Evolutionary conservation across 37 sponge, comb jelly and placozoan genomes (phyloP), one percentile per base, ranked within the genome.

Genomic region (Lycopodina hypogea): DNA sequence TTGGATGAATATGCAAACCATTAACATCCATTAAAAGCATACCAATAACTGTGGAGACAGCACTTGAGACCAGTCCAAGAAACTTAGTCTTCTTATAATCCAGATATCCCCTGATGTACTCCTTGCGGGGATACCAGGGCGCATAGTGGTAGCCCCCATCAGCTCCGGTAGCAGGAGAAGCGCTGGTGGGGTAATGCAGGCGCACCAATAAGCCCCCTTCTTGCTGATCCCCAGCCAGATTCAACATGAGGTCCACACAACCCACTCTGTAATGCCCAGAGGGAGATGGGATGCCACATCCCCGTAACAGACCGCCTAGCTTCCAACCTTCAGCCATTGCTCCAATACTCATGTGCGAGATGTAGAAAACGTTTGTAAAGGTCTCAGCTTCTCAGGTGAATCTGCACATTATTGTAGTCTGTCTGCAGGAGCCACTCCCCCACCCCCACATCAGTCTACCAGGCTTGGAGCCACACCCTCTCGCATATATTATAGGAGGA

Each of bases 161-260:
- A 58, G 28, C 61, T 30, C 37, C 35, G 4, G 40, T 26, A 12
- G 48, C 51, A n/a, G 53, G 9, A 9, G 48, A 45, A 12, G 48
- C 4, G 48, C 9, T 56, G 41, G 84, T 77, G 34, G 89, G 89
- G 66, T 92, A 92, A 80, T 68, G 88, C 70, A 88, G 75, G n/a
- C 82, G 57, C 29, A 88, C 73, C 62, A 92, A 77, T 30, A 45
- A 45, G 48, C 72, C 65, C 11, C 72, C 71, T 15, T 59, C 39
- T 0, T 12, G 48, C 9, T 75, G 77, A 2, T 72, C 78, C 42
- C 69, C 74, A 18, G 48, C 41, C 6, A 73, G 52, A 42, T 59
- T 17, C 56, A 78, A 84, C 89, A 89, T 89, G 48, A 89, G 80
- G 71, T 89, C 84, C 59, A 83, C 84, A 38, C 84, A 89, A 22